Percentiles rank a stretch among this genome's conserved stretches.
phyloP scores from a whole-genome alignment of 2,888 invertebrate genomes.

The Agonopterix alstromeriana region DNA sequence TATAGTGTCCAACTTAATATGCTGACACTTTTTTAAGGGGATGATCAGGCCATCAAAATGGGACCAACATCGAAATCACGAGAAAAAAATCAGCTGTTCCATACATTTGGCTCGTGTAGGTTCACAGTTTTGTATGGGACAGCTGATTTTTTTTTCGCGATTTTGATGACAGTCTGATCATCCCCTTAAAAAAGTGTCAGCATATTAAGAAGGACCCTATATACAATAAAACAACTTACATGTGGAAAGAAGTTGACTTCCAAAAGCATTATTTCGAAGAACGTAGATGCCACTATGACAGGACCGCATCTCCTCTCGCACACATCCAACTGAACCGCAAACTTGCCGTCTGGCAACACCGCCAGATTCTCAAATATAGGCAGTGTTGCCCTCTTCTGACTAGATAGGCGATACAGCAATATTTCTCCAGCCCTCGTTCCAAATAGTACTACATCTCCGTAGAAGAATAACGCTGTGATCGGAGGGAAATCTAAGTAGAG shows the following conservation, averaged over 20 bases:
- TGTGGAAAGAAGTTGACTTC: conserved; percentile 50
- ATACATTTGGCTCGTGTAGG: too few species aligned
- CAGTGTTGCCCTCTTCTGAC: conserved; percentile 33
- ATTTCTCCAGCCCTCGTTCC: conserved; percentile 48
- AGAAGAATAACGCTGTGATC: conserved; percentile 57
- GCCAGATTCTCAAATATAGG: conserved; percentile 48
- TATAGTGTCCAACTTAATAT: too few species aligned
- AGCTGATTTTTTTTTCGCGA: too few species aligned
- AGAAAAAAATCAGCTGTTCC: too few species aligned
- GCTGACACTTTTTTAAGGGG: too few species aligned
- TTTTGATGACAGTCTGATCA: too few species aligned
- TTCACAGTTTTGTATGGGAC: too few species aligned
- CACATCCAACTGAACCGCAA: conserved; percentile 52
- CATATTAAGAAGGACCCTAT: too few species aligned
- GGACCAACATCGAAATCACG: too few species aligned
- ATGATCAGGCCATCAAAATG: too few species aligned
- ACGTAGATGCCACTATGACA: conserved; percentile 46
- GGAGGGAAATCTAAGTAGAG: conserved; percentile 56
- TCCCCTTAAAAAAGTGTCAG: too few species aligned
- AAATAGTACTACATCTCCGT: conserved; percentile 50
- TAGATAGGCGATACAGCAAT: conserved; percentile 46
- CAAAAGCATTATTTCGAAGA: conserved; percentile 43
- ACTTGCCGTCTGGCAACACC: conserved; percentile 45
- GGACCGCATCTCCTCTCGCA: conserved; percentile 53
- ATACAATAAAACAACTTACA: conserved; percentile 33